These are phyloP conservation scores for Petrocephalus zakoni DNA, from an alignment of 2,113 vertebrate species.

Conservation along the genomic window DNA sequence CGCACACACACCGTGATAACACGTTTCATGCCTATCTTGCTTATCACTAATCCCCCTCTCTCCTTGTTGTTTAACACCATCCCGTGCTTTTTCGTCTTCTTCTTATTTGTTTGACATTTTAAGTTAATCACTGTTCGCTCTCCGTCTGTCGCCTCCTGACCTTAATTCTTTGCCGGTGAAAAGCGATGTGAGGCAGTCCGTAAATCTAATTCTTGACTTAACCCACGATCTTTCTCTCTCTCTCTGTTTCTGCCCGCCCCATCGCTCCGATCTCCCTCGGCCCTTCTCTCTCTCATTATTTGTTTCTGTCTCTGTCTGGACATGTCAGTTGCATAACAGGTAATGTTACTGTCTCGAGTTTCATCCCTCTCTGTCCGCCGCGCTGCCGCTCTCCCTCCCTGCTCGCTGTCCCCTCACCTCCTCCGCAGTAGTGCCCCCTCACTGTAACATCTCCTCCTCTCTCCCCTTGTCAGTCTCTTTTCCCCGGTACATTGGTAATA, in stretches of 20 bases:
- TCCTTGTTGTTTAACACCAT: neutral
- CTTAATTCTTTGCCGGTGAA: neutral
- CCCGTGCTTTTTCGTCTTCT: neutral
- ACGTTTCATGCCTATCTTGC: neutral
- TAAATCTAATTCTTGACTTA: slow-evolving; percentile 29
- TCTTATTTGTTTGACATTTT: neutral
- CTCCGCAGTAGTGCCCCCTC: slow-evolving; percentile 17
- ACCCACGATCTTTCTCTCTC: slow-evolving; percentile 49
- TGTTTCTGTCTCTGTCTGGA: slow-evolving; percentile 57
- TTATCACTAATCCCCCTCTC: slow-evolving; percentile 19
- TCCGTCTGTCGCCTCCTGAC: neutral
- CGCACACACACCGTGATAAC: slow-evolving; percentile 18
- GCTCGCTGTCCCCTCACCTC: neutral
- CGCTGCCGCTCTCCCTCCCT: neutral
- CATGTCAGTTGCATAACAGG: slow-evolving; percentile 64
- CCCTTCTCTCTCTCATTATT: slow-evolving; percentile 41
- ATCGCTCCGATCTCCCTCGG: slow-evolving; percentile 31
- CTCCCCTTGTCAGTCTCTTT: neutral
- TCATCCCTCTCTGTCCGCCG: slow-evolving; percentile 18
- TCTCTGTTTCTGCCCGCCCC: slow-evolving; percentile 22
- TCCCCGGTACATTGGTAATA: too few species aligned
- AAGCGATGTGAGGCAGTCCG: slow-evolving; percentile 33
- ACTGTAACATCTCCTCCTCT: neutral
- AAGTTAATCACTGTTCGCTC: neutral
- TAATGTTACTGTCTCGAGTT: slow-evolving; percentile 53